Conservation (phyloP, 2,888 invertebrate genomes). For the Pollenia griseotomentosa region DNA sequence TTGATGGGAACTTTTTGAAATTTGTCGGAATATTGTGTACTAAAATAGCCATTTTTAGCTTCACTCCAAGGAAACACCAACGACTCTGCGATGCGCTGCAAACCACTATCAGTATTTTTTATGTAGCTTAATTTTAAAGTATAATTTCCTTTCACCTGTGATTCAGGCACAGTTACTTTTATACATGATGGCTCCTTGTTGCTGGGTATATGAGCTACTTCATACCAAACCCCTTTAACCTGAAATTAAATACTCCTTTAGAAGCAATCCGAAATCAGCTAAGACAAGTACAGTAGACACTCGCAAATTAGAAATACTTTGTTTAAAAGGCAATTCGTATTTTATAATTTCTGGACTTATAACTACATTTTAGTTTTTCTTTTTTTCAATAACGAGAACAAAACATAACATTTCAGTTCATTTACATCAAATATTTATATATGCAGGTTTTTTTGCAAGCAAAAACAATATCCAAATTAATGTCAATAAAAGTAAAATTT, state of each 20-base stretch:
- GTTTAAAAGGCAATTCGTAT: no score
- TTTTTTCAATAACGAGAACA: no score
- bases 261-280: not conserved
- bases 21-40: constrained; percentile 63
- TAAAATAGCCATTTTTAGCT: constrained; percentile 74
- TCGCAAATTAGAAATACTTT: no score
- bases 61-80: constrained; percentile 75
- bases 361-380: not conserved
- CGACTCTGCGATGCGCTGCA: constrained; percentile 65
- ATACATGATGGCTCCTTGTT: constrained; percentile 72
- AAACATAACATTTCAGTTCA: no score
- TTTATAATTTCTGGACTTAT: no score
- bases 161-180: constrained; percentile 58
- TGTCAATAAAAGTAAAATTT: no score
- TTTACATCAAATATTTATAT: no score
- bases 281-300: no score
- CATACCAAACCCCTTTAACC: constrained; percentile 76
- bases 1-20: constrained; percentile 39
- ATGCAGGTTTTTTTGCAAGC: no score
- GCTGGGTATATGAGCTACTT: constrained; percentile 72
- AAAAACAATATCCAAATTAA: no score
- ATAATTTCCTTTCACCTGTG: constrained; percentile 45
- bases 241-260: constrained; percentile 26
- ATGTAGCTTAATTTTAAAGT: constrained; percentile 74
- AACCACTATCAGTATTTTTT: constrained; percentile 69